These are phyloP conservation scores for Conus betulinus DNA, from an alignment of 1,140 invertebrate genomes.

Conservation along the genomic window DNA sequence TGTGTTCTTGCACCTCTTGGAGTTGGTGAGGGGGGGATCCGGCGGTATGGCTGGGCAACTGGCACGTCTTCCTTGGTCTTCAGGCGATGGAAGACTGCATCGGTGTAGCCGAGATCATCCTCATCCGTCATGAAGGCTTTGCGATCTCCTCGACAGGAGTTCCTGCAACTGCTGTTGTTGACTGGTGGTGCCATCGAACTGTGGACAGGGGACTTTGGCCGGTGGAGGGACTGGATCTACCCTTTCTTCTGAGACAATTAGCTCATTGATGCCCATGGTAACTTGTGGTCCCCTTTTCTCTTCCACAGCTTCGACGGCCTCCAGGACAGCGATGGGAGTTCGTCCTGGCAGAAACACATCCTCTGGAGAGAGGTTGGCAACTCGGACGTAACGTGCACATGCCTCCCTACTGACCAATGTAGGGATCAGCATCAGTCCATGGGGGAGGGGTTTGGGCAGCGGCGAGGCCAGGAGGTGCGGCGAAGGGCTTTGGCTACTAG, in stretches of 20 bases:
- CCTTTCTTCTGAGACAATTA: background rate
- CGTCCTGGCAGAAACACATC: background rate
- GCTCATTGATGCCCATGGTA: background rate
- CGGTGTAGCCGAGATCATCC: background rate
- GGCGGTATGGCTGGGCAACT: background rate
- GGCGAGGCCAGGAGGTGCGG: background rate
- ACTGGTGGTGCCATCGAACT: background rate
- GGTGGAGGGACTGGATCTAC: background rate
- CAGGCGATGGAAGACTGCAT: background rate
- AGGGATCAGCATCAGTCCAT: background rate
- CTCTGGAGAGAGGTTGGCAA: background rate
- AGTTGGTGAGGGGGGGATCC: constrained; percentile 3
- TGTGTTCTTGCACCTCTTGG: constrained; percentile 14
- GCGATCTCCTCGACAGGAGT: background rate
- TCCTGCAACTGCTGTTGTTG: background rate
- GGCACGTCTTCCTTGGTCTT: background rate
- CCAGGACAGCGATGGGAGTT: background rate
- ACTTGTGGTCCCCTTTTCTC: background rate
- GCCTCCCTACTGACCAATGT: background rate
- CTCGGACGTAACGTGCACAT: background rate
- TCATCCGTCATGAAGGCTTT: background rate
- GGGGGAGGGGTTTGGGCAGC: background rate
- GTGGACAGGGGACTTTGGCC: no score
- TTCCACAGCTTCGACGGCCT: background rate
- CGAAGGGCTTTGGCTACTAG: background rate